A percentile compares a stretch with the other conserved stretches of the same genome.
These are phyloP conservation scores for Ondatra zibethicus DNA, from an alignment of 2,113 vertebrate species.

Conservation along the genomic window DNA sequence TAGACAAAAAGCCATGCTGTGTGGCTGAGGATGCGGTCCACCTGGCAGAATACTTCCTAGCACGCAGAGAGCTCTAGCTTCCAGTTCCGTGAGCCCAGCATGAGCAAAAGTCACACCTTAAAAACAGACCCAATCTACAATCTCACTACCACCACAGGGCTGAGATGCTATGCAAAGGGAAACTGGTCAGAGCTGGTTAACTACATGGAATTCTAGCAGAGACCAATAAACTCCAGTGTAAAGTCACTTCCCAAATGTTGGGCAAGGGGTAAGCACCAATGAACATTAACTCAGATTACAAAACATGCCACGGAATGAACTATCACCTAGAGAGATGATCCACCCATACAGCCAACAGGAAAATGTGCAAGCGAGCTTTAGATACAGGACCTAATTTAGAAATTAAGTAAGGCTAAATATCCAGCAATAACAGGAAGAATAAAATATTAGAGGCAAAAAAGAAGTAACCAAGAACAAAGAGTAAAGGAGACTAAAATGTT, in stretches of 20 bases:
- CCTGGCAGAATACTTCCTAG: background rate
- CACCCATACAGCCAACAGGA: conserved; percentile 14
- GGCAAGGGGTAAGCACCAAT: background rate
- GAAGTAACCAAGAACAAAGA: background rate
- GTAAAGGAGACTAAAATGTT: background rate
- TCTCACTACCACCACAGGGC: background rate
- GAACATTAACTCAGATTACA: conserved; percentile 32
- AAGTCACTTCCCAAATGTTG: conserved; percentile 1
- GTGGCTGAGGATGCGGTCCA: background rate
- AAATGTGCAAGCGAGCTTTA: background rate
- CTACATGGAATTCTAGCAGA: background rate
- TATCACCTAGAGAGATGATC: background rate
- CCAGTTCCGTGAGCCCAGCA: background rate
- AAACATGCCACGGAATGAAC: conserved; percentile 39
- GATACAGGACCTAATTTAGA: background rate
- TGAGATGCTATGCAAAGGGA: background rate
- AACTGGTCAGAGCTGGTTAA: background rate
- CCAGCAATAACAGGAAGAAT: background rate
- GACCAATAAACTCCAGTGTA: background rate
- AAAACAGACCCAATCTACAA: background rate
- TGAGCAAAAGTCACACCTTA: background rate
- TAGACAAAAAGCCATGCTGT: background rate
- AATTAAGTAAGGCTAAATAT: background rate
- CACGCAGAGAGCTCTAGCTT: background rate
- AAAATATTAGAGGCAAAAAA: background rate